Percentiles rank a stretch among this genome's conserved stretches.
Evolutionary conservation across 2,113 vertebrate species (phyloP).

Genomic region (Apaloderma vittatum): DNA sequence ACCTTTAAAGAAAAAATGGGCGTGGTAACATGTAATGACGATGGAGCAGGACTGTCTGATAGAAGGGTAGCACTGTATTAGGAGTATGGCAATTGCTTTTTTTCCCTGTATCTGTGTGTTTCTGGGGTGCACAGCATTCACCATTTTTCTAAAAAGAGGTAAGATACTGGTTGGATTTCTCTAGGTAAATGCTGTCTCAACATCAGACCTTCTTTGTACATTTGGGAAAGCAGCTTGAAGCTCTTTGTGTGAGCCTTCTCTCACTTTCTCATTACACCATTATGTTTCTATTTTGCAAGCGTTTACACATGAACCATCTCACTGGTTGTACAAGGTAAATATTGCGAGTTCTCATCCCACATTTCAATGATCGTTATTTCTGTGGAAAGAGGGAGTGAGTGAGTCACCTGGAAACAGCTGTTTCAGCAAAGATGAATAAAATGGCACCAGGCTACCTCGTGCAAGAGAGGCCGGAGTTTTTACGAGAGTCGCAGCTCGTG

Average conservation of each 20-base stretch:
- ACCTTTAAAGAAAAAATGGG: neutral
- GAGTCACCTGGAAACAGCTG: neutral
- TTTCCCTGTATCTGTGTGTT: conserved; percentile 45
- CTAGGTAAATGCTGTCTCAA: conserved; percentile 32
- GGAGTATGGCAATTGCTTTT: conserved; percentile 23
- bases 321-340: neutral
- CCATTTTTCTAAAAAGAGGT: conserved; percentile 64
- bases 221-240: conserved; percentile 50
- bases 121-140: conserved; percentile 21
- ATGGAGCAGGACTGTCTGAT: neutral
- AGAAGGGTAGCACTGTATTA: neutral
- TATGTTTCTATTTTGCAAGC: neutral
- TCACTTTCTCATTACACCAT: neutral
- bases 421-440: neutral
- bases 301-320: neutral
- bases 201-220: conserved; percentile 34
- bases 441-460: neutral
- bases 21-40: neutral
- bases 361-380: neutral
- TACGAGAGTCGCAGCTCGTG: neutral
- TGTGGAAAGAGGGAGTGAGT: neutral
- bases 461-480: neutral
- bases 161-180: conserved; percentile 60
- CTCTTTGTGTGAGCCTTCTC: conserved; percentile 16
- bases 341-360: neutral